Conservation (phyloP, 2,113 vertebrate genomes). For the Gadus macrocephalus region DNA sequence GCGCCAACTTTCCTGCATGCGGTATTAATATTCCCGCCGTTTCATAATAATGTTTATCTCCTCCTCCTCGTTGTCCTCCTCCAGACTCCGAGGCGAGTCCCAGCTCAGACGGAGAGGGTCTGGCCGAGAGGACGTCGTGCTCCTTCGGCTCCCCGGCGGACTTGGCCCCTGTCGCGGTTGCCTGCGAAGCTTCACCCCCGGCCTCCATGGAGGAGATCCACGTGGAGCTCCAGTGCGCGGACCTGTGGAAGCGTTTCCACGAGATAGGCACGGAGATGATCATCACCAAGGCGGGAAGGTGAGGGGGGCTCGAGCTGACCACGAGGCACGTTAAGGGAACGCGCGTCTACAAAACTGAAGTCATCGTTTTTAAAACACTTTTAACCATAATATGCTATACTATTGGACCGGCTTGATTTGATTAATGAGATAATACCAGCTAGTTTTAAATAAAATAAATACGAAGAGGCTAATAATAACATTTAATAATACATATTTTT, state of each 20-base stretch:
- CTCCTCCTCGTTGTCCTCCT: slow-evolving; percentile 26
- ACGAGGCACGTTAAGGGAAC: not conserved
- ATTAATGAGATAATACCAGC: no score
- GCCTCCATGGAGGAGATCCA: slow-evolving; percentile 98
- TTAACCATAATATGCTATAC: no score
- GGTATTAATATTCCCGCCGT: slow-evolving; percentile 31
- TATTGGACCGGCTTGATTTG: no score
- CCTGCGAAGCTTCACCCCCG: slow-evolving; percentile 70
- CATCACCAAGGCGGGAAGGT: slow-evolving; percentile 99
- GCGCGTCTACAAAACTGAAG: no score
- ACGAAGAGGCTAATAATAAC: not conserved
- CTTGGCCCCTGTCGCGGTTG: slow-evolving; percentile 67
- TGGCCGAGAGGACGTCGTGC: slow-evolving; percentile 90
- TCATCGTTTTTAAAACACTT: no score
- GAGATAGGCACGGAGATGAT: slow-evolving; percentile 99
- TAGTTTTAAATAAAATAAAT: not conserved
- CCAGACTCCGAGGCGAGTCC: slow-evolving; percentile 95
- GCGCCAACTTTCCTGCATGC: slow-evolving; percentile 51
- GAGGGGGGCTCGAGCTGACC: slow-evolving; percentile 28
- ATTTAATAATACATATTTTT: not conserved
- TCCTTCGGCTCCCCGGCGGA: slow-evolving; percentile 87
- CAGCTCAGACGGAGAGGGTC: slow-evolving; percentile 87
- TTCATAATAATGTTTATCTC: slow-evolving; percentile 39
- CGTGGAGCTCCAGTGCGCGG: slow-evolving; percentile 96
- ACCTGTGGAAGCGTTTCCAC: slow-evolving; percentile 98